Evolutionary conservation across 1,140 invertebrate genomes (phyloP), one percentile per base, ranked within the genome.

Genomic region (Dinoponera quadriceps): DNA sequence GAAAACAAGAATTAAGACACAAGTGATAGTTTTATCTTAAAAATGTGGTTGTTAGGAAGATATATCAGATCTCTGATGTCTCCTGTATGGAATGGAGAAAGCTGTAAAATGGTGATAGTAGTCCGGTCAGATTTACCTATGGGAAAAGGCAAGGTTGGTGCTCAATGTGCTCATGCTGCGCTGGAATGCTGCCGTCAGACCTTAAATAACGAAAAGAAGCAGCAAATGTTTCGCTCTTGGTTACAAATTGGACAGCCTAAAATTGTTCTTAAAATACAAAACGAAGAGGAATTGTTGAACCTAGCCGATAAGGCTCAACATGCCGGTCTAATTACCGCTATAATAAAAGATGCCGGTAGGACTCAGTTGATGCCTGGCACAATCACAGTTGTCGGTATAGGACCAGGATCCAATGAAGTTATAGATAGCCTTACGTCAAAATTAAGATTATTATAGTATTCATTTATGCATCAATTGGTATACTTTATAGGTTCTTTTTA

Each of bases 161-260:
- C 97, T 20, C 97, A 98, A 92, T 98, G 97, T 94, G 96, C 96
- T 38, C 97, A 98, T 94, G 97, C 97, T 27, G 96, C 97, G 57
- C 91, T 96, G 65, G 93, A 94, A 85, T 97, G 96, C 88, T 97
- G 96, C 89, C 95, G 96, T 88, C 65, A 82, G 14, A 33, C 68
- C 11, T 33, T 66, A 11, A 25, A 48, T 33, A 84, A 71, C 44
- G 89, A 93, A 68, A 93, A 91, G 4, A 93, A 95, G 57, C 93
- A 93, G 20, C 87, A 94, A 14, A 87, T 95, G 27, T 91, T 97
- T 1, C 94, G 95, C 65, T 87, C 93, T 9, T 98, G 97, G 97
- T 93, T 96, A 83, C 85, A 86, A 2, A 88, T 90, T 59, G 97
- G 97, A 0, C 97, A 98, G 91, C 96, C 96, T 11, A 98, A 98